phyloP scores from a whole-genome alignment of 1,140 invertebrate species.

The Matsumurasca onukii region DNA sequence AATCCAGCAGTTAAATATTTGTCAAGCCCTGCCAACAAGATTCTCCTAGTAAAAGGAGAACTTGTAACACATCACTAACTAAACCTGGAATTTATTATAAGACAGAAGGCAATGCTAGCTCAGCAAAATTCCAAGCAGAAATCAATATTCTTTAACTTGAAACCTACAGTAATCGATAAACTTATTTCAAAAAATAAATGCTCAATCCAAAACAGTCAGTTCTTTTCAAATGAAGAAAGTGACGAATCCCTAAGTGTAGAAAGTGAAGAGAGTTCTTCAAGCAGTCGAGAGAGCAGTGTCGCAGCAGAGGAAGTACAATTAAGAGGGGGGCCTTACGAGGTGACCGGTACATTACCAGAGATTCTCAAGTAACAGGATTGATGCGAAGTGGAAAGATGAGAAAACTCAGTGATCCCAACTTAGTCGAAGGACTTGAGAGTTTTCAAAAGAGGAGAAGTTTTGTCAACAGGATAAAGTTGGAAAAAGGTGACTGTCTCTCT shows the following conservation, averaged over 20 bases:
- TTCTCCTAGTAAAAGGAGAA: not conserved
- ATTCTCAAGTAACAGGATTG: constrained; percentile 8
- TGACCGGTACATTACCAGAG: constrained; percentile 1
- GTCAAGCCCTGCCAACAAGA: not conserved
- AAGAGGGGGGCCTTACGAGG: not conserved
- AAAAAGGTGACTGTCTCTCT: constrained; percentile 7
- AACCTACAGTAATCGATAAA: constrained; percentile 26
- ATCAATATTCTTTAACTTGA: constrained; percentile 22
- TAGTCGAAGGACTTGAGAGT: constrained; percentile 2
- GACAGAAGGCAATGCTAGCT: constrained; percentile 20
- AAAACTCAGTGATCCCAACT: constrained; percentile 18
- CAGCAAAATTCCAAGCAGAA: constrained; percentile 20
- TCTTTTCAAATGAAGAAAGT: constrained; percentile 5
- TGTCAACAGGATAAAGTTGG: not conserved
- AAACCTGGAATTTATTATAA: not conserved
- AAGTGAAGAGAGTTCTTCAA: constrained; percentile 3
- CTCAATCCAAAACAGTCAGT: constrained; percentile 15
- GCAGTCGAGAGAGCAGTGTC: constrained; percentile 5
- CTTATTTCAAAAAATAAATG: constrained; percentile 30
- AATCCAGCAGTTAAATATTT: not conserved
- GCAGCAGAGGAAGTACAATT: not conserved
- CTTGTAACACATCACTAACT: not conserved
- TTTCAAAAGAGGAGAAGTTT: constrained; percentile 14
- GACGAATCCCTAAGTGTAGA: constrained; percentile 7
- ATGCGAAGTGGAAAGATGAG: constrained; percentile 35